These are phyloP conservation scores for Istiophorus platypterus DNA, from an alignment of 2,113 vertebrate genomes.

Conservation along the genomic window DNA sequence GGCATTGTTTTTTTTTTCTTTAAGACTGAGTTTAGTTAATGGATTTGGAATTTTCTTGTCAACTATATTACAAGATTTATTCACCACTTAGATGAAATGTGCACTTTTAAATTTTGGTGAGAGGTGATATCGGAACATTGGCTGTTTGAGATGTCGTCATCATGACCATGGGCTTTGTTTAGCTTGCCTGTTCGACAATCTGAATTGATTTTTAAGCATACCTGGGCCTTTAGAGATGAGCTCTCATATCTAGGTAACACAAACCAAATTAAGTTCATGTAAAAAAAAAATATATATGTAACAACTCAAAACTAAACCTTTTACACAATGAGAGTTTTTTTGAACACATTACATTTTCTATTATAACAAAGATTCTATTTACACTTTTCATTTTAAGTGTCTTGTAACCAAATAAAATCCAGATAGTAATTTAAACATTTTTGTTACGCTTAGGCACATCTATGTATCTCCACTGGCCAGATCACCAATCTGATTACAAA, in stretches of 20 bases:
- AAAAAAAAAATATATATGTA: neutral
- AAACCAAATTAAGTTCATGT: neutral
- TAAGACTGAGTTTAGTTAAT: constrained; percentile 2
- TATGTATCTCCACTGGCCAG: no score
- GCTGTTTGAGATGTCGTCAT: neutral
- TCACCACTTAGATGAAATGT: neutral
- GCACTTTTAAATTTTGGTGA: no score
- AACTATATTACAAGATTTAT: neutral
- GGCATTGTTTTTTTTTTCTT: neutral
- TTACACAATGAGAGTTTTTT: no score
- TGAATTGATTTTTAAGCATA: neutral
- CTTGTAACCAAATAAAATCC: neutral
- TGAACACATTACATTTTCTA: neutral
- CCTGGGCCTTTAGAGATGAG: neutral
- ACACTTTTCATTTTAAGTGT: neutral
- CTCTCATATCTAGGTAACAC: neutral
- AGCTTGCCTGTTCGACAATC: neutral
- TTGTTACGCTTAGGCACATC: neutral
- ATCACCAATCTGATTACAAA: neutral
- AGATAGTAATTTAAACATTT: neutral
- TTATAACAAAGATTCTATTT: neutral
- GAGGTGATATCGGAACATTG: neutral
- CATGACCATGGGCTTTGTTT: neutral
- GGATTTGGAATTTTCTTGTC: neutral
- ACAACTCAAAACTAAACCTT: neutral